Conservation (phyloP, 1,140 invertebrate species). For the Drosophila pruinosa region DNA sequence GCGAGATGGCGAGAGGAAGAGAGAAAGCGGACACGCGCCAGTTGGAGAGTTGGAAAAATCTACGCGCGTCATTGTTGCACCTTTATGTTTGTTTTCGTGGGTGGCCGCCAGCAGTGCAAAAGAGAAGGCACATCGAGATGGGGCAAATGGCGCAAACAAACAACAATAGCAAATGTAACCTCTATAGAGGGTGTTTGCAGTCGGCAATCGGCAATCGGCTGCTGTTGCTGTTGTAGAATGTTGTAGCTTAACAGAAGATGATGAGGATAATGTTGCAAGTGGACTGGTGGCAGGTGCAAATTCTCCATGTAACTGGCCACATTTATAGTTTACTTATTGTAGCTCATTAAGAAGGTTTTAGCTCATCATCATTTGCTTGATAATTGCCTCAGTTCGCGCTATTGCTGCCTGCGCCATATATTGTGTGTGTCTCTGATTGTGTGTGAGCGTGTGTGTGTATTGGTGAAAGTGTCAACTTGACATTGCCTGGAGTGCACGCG, state of each 20-base stretch:
- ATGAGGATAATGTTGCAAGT: neutral
- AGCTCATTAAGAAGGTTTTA: neutral
- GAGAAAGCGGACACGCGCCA: conserved; percentile 11
- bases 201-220: neutral
- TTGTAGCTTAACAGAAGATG: neutral
- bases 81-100: conserved; percentile 81
- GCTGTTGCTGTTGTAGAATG: conserved; percentile 19
- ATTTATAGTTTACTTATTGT: neutral
- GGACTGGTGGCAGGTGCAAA: neutral
- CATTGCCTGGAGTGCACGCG: conserved; percentile 78
- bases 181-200: conserved; percentile 65
- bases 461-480: conserved; percentile 80
- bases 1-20: conserved; percentile 1
- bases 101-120: conserved; percentile 36
- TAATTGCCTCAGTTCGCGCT: conserved; percentile 28
- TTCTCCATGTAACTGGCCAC: neutral
- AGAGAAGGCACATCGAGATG: conserved; percentile 8
- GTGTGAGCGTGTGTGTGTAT: neutral
- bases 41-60: conserved; percentile 51
- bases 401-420: conserved; percentile 6
- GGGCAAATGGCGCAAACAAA: conserved; percentile 72
- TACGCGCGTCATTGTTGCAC: conserved; percentile 80
- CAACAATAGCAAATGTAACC: conserved; percentile 77
- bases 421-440: conserved; percentile 24
- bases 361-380: neutral